Percentiles rank a stretch among this genome's conserved stretches.
phyloP scores from a whole-genome alignment of 2,797 vertebrate genomes.

The Austrolebias charrua region DNA sequence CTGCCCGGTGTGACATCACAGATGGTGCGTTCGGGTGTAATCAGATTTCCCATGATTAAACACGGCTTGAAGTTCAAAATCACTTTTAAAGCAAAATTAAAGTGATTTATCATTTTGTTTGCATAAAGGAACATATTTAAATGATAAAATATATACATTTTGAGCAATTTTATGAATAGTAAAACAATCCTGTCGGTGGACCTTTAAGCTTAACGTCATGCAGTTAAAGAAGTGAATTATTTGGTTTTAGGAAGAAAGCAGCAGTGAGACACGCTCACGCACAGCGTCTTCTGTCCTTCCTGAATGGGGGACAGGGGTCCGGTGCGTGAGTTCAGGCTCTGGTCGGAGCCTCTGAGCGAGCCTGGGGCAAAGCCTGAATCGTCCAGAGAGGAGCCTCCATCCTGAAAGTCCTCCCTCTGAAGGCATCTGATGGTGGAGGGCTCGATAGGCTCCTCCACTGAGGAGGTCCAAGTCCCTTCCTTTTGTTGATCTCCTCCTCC shows the following conservation, averaged over 20 bases:
- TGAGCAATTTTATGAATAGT: too few species aligned
- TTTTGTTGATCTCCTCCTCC: slow-evolving; percentile 60
- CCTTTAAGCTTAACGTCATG: slow-evolving; percentile 58
- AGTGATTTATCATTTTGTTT: too few species aligned
- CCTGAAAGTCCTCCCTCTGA: slow-evolving; percentile 65
- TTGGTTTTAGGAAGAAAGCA: slow-evolving; percentile 8
- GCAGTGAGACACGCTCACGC: slow-evolving; percentile 52
- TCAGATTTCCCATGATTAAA: too few species aligned
- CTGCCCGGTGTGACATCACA: too few species aligned
- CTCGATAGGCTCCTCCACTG: slow-evolving; percentile 74
- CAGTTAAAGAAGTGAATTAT: slow-evolving; percentile 33
- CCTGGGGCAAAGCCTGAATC: slow-evolving; percentile 45
- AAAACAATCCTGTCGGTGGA: too few species aligned
- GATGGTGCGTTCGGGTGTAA: too few species aligned
- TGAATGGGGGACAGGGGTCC: slow-evolving; percentile 67
- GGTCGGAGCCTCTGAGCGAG: slow-evolving; percentile 47
- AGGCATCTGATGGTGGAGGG: slow-evolving; percentile 57
- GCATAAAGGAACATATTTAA: too few species aligned
- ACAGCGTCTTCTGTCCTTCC: slow-evolving; percentile 71
- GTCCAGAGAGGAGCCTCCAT: slow-evolving; percentile 67
- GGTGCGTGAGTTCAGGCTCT: slow-evolving; percentile 35
- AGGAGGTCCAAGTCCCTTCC: slow-evolving; percentile 61
- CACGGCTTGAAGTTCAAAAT: too few species aligned
- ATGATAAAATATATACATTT: too few species aligned
- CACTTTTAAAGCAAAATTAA: too few species aligned